Evolutionary conservation across 2,797 vertebrate species (phyloP).

Genomic region (Oryzias sinensis): DNA sequence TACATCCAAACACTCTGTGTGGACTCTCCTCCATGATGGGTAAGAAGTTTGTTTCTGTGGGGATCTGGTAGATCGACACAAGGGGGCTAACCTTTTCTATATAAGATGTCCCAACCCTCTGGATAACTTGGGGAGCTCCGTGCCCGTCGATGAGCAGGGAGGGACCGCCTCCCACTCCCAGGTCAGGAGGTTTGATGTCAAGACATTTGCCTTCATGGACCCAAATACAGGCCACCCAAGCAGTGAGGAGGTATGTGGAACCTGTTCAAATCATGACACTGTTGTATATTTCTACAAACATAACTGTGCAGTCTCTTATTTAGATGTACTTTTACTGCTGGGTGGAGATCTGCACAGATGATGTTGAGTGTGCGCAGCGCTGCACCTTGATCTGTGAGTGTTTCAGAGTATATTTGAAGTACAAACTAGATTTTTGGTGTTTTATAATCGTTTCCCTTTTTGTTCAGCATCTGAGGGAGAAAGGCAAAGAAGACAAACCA

Average conservation of each 20-base stretch:
- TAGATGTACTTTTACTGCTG: conserved; percentile 76
- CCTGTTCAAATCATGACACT: not conserved
- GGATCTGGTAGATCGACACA: not conserved
- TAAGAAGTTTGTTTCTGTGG: not conserved
- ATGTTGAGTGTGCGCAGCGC: conserved; percentile 54
- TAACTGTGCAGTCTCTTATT: not conserved
- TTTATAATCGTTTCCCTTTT: not conserved
- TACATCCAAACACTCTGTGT: conserved; percentile 64
- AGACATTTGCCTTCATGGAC: conserved; percentile 73
- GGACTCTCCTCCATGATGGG: conserved; percentile 73
- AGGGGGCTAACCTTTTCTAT: not conserved
- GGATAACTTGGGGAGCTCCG: conserved; percentile 66
- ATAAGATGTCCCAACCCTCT: conserved; percentile 68
- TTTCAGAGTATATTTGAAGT: not conserved
- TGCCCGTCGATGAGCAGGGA: conserved; percentile 50
- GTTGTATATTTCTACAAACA: not conserved
- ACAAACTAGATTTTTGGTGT: rapidly evolving
- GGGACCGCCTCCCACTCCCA: conserved; percentile 55
- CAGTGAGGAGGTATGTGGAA: conserved; percentile 58
- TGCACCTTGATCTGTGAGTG: conserved; percentile 68
- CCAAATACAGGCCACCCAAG: conserved; percentile 59
- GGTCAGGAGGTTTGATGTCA: conserved; percentile 70
- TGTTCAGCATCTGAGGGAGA: conserved; percentile 51
- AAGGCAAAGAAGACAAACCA: conserved; percentile 44
- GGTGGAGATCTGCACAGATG: conserved; percentile 70